phyloP scores from a whole-genome alignment of 2,888 invertebrate genomes.

The Lottia scabra region DNA sequence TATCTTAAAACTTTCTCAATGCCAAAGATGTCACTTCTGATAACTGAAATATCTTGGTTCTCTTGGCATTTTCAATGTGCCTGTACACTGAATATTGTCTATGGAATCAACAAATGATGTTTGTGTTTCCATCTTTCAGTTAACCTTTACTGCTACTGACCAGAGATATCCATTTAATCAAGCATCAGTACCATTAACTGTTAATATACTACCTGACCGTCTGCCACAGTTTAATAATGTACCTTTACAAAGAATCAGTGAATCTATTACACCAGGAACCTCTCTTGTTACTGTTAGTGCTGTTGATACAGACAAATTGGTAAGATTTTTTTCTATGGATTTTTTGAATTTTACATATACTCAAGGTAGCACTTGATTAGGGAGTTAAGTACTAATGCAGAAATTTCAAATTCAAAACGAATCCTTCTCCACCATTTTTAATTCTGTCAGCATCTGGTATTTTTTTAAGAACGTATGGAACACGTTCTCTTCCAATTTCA shows the following conservation, averaged over 20 bases:
- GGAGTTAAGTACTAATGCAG: no score
- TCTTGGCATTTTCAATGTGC: no score
- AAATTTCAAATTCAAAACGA: no score
- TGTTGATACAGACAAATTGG: slow-evolving; percentile 29
- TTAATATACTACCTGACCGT: neutral
- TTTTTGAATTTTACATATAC: no score
- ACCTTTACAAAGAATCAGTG: neutral
- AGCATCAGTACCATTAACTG: neutral
- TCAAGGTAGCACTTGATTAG: no score
- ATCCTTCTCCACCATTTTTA: no score
- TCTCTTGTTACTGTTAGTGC: slow-evolving; percentile 25
- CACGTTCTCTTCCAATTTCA: no score
- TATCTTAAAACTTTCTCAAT: no score
- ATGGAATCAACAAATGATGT: neutral
- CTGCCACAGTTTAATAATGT: neutral
- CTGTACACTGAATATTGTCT: neutral
- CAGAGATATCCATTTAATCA: neutral
- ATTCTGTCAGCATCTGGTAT: no score
- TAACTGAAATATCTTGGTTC: no score
- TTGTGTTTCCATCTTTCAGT: neutral
- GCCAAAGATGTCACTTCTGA: no score
- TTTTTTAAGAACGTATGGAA: no score
- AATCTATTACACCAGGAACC: neutral
- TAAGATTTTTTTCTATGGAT: neutral
- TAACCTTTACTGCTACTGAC: neutral